Evolutionary conservation across 2,888 invertebrate genomes (phyloP).

Genomic region (Lissocephala sabroskyi): DNA sequence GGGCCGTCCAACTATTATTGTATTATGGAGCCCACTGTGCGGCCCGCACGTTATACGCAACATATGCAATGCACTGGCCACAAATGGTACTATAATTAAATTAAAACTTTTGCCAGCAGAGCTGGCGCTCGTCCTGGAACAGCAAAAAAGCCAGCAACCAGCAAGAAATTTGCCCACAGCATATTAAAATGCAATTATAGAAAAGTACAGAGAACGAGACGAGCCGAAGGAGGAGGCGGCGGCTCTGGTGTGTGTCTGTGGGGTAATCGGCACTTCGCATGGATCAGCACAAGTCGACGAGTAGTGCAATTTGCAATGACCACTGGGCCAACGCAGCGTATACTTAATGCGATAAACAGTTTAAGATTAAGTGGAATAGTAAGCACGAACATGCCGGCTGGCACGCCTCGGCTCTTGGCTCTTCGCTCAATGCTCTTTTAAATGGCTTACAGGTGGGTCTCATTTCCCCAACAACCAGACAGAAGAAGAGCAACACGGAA

Average conservation of each 20-base stretch:
- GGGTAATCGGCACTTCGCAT: neutral
- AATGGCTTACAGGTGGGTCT: too few species aligned
- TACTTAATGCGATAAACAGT: conserved; percentile 47
- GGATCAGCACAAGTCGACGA: neutral
- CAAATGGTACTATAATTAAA: conserved; percentile 59
- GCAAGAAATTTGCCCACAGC: conserved; percentile 26
- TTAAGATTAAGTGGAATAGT: conserved; percentile 34
- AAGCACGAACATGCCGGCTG: neutral
- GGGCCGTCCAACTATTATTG: too few species aligned
- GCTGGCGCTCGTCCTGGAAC: too few species aligned
- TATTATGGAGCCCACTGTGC: too few species aligned
- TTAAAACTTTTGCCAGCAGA: conserved; percentile 52
- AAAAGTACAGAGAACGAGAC: conserved; percentile 1
- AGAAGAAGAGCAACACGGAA: too few species aligned
- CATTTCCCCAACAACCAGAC: too few species aligned
- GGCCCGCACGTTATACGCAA: neutral
- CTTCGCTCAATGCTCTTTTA: neutral
- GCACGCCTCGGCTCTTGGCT: too few species aligned
- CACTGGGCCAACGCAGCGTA: conserved; percentile 31
- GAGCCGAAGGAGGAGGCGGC: conserved; percentile 1
- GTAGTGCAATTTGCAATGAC: conserved; percentile 3
- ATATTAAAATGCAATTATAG: conserved; percentile 31
- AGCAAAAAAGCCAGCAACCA: conserved; percentile 9
- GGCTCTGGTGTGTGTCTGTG: neutral
- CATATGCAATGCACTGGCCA: conserved; percentile 34